Evolutionary conservation across 2,888 invertebrate species (phyloP), one percentile per base, ranked within the genome.

Genomic region (Eucera pruinosa): DNA sequence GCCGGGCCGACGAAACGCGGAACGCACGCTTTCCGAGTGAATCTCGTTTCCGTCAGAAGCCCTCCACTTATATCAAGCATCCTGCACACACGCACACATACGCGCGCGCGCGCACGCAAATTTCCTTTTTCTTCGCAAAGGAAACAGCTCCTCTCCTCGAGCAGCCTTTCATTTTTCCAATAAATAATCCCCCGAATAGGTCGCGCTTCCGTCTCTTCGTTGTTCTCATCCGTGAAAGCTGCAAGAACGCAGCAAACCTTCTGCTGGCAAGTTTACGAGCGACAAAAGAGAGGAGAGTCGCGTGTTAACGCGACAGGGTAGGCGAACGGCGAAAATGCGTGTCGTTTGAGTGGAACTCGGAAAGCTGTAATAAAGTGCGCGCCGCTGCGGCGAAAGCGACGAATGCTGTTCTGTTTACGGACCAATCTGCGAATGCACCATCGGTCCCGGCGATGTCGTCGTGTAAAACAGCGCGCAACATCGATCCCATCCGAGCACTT

Each of bases 391-490:
- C 64, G 41, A 60, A 60, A 67, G 45, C 58, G 33, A 60, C 69
- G 69, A 60, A 61, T 48, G 23, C 18, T 27, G 60, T 64, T 58
- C 64, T 65, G 52, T 80, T 80, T 73, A 47, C 69, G 33, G 54
- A 66, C 27, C 75, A 79, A 81, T 76, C 69, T 70, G 73, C 66
- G 50, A 72, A 62, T 72, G 57, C 75, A 66, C 43, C 43, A 58
- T 66, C 57, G 64, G 45, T 57, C 55, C 47, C 54, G 47, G n/a
- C 23, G 11, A 18, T 27, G 27, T 30, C 15, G 27, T 55, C 70
- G 36, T 72, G 80, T 75, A 75, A 71, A 79, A 75, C 75, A 61
- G 20, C 20, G 58, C 20, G 11, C 66, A 48, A 70, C 70, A 78
- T 74, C 62, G 74, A 78, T 74, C 64, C 57, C n/a, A 13, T 30